phyloP scores from a whole-genome alignment of 2,113 vertebrate genomes.

The Tauraco erythrolophus region DNA sequence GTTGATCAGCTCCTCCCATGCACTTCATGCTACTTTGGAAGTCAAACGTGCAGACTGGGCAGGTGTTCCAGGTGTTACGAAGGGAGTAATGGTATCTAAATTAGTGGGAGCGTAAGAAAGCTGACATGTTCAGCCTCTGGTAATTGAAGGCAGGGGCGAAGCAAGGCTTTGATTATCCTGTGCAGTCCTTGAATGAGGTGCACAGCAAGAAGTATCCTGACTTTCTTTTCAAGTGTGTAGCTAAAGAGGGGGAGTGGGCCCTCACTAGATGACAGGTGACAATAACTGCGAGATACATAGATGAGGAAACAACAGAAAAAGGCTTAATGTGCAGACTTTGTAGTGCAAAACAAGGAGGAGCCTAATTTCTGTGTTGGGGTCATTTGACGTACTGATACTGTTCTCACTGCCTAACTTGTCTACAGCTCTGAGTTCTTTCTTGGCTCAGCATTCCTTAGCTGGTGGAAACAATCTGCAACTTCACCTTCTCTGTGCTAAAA shows the following conservation, averaged over 20 bases:
- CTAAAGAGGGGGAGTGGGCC: neutral
- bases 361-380: neutral
- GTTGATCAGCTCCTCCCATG: slow-evolving; percentile 14
- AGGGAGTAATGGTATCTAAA: slow-evolving; percentile 21
- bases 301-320: neutral
- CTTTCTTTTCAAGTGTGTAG: neutral
- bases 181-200: neutral
- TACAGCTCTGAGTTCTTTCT: neutral
- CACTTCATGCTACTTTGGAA: neutral
- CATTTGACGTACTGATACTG: neutral
- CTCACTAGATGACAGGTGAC: neutral
- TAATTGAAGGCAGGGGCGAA: slow-evolving; percentile 21
- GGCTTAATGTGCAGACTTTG: fast-evolving
- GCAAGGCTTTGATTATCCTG: slow-evolving; percentile 6
- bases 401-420: neutral
- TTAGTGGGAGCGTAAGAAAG: neutral
- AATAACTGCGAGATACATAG: neutral
- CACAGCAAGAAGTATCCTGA: neutral
- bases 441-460: neutral
- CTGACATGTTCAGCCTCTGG: slow-evolving; percentile 3
- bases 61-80: neutral
- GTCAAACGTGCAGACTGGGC: slow-evolving; percentile 2
- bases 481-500: neutral
- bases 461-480: neutral
- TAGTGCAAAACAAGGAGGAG: neutral